A percentile compares a stretch with the other conserved stretches of the same genome.
Conservation (phyloP, 2,888 invertebrate genomes). For the Drosophila mayaguana region DNA sequence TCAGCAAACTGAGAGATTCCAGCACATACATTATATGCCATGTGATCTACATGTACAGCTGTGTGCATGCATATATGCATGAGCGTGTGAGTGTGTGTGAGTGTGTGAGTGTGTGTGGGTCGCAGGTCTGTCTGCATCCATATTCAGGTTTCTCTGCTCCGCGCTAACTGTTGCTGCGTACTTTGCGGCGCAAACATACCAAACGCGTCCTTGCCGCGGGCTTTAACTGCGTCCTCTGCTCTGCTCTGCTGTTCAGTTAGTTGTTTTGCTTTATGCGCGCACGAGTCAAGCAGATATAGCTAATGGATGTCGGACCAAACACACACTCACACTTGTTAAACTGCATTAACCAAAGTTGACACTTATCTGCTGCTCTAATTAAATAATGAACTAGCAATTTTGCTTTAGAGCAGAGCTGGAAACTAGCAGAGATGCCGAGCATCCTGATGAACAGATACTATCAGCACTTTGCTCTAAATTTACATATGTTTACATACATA, state of each 20-base stretch:
- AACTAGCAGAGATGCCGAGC: background rate
- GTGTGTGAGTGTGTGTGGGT: background rate
- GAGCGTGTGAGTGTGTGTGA: background rate
- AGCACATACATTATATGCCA: conserved; percentile 12
- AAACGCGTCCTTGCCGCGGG: conserved; percentile 14
- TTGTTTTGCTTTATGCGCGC: conserved; percentile 40
- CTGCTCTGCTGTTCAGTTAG: background rate
- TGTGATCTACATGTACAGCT: background rate
- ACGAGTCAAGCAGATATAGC: conserved; percentile 4
- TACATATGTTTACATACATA: background rate
- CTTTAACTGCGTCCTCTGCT: background rate
- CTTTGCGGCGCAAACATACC: conserved; percentile 31
- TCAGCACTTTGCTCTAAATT: background rate
- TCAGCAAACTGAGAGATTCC: conserved; percentile 31
- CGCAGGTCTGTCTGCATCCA: conserved; percentile 35
- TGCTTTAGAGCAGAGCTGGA: background rate
- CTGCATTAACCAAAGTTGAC: conserved; percentile 4
- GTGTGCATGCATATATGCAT: background rate
- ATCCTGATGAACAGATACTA: background rate
- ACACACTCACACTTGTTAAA: background rate
- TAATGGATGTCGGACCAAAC: background rate
- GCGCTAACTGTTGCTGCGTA: conserved; percentile 51
- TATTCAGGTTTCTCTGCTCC: conserved; percentile 9
- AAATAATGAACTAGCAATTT: background rate
- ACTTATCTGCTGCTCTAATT: background rate